Evolutionary conservation across 2,888 invertebrate species (phyloP).

Genomic region (Ormyrus labotus): DNA sequence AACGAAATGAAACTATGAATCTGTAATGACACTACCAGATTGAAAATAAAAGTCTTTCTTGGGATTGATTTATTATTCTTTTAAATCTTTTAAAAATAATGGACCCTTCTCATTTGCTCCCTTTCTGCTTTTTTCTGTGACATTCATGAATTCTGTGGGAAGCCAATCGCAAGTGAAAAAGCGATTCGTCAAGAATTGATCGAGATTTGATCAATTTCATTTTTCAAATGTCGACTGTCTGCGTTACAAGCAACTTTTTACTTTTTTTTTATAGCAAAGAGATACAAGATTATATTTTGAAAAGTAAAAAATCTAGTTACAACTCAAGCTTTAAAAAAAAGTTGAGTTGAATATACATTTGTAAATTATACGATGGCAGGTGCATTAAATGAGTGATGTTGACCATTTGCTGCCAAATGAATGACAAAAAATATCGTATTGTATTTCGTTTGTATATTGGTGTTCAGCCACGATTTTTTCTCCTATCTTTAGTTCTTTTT

Average conservation of each 20-base stretch:
- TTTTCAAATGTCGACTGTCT: conserved; percentile 47
- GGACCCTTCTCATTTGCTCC: conserved; percentile 56
- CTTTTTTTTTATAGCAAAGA: conserved; percentile 59
- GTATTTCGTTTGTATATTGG: conserved; percentile 73
- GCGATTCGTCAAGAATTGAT: conserved; percentile 43
- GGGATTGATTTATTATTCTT: conserved; percentile 43
- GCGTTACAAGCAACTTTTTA: conserved; percentile 43
- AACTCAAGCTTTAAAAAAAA: conserved; percentile 63
- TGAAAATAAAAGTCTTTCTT: conserved; percentile 51
- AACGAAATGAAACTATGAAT: conserved; percentile 53
- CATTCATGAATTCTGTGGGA: conserved; percentile 59
- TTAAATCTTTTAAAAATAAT: conserved; percentile 37
- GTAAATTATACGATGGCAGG: conserved; percentile 58
- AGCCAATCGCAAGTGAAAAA: conserved; percentile 8
- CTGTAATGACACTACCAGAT: conserved; percentile 46
- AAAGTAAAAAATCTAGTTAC: conserved; percentile 56
- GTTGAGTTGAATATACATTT: conserved; percentile 65
- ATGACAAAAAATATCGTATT: conserved; percentile 66
- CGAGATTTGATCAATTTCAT: conserved; percentile 21
- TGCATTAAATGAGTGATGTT: conserved; percentile 48
- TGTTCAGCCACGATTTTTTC: conserved; percentile 63
- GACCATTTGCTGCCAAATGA: conserved; percentile 58
- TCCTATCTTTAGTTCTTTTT: conserved; percentile 63
- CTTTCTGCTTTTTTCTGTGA: conserved; percentile 62
- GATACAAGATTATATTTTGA: conserved; percentile 65